These are phyloP conservation scores for Penelope pileata DNA, from an alignment of 2,113 vertebrate genomes.

Conservation along the genomic window DNA sequence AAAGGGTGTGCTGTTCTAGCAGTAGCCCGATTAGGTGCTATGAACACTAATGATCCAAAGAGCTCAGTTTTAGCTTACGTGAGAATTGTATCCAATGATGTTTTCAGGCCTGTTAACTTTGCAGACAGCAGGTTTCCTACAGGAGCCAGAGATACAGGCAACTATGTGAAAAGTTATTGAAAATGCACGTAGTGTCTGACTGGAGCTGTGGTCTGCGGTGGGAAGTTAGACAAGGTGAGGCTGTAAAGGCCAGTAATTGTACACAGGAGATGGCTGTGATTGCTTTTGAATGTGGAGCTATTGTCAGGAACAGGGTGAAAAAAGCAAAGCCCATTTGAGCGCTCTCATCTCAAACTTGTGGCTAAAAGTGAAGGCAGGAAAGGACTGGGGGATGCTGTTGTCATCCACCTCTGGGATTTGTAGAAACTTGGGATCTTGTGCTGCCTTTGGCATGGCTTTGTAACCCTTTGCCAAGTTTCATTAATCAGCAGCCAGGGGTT, in stretches of 20 bases:
- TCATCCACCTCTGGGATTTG: constrained; percentile 19
- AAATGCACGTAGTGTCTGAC: constrained; percentile 55
- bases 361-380: constrained; percentile 27
- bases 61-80: constrained; percentile 1
- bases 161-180: constrained; percentile 19
- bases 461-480: constrained; percentile 24
- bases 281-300: constrained; percentile 56
- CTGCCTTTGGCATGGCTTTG: constrained; percentile 38
- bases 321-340: constrained; percentile 26
- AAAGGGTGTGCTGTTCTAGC: constrained; percentile 23
- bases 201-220: constrained; percentile 16
- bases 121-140: constrained; percentile 33
- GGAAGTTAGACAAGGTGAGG: constrained; percentile 62
- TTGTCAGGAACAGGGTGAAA: constrained; percentile 33
- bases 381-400: not conserved
- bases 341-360: constrained; percentile 20
- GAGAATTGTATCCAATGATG: not conserved
- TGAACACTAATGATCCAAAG: constrained; percentile 41
- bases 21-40: constrained; percentile 31
- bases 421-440: constrained; percentile 50
- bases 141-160: constrained; percentile 16
- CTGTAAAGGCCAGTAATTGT: constrained; percentile 62
- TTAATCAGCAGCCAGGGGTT: constrained; percentile 59
- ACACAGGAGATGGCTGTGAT: constrained; percentile 58
- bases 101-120: constrained; percentile 52